Conservation (phyloP, 2,888 invertebrate species). For the Chalcis sispes region DNA sequence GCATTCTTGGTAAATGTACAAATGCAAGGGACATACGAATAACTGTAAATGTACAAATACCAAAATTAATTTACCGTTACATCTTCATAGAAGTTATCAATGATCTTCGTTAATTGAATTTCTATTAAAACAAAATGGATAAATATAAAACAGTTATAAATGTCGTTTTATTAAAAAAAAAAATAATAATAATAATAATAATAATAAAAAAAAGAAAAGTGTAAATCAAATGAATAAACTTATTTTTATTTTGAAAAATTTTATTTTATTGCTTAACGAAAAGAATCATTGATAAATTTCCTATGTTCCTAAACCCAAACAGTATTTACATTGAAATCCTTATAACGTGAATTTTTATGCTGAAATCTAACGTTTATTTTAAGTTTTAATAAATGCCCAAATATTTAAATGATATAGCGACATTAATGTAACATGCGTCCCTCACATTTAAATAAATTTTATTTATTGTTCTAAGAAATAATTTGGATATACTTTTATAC, state of each 20-base stretch:
- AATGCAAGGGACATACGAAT: slow-evolving; percentile 30
- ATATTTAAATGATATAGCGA: too few relatives aligned
- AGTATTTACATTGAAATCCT: slow-evolving; percentile 43
- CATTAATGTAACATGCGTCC: too few relatives aligned
- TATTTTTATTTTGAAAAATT: not conserved
- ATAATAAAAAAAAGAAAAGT: too few relatives aligned
- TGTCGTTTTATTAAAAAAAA: not conserved
- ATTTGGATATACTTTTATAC: too few relatives aligned
- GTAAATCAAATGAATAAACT: too few relatives aligned
- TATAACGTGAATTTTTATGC: slow-evolving; percentile 14
- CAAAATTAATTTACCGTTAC: not conserved
- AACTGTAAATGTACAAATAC: not conserved
- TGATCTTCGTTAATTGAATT: slow-evolving; percentile 26
- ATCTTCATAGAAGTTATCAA: slow-evolving; percentile 28
- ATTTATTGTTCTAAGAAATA: too few relatives aligned
- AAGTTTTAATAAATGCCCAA: not conserved
- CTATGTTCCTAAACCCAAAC: slow-evolving; percentile 40
- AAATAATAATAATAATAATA: not conserved
- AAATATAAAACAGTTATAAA: not conserved
- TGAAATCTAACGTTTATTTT: not conserved
- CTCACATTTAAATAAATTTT: too few relatives aligned
- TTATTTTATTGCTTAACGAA: not conserved
- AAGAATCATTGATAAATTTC: slow-evolving; percentile 48
- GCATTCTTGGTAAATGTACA: slow-evolving; percentile 39
- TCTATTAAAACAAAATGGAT: too few relatives aligned